Evolutionary conservation across 2,888 invertebrate species (phyloP).

Genomic region (Cephus pygmeus): DNA sequence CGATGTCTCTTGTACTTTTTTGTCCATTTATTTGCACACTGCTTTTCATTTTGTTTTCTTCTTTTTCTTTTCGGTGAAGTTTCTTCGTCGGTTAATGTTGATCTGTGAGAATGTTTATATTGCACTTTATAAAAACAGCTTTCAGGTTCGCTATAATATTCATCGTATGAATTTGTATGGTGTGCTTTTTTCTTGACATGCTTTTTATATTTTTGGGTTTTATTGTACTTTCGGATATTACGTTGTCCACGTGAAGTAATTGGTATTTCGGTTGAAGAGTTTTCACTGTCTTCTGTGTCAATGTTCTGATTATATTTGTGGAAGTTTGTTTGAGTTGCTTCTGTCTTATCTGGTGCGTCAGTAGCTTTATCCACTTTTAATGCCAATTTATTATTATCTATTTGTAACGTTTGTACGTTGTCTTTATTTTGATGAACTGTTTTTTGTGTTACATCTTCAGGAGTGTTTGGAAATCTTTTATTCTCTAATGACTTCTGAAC

Average conservation of each 20-base stretch:
- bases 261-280: neutral
- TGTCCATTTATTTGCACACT: neutral
- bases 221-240: constrained; percentile 1
- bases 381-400: neutral
- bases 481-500: neutral
- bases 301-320: neutral
- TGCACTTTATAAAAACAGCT: neutral
- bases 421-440: neutral
- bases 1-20: neutral
- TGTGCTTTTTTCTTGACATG: constrained; percentile 8
- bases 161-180: neutral
- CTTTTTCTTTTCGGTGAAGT: constrained; percentile 3
- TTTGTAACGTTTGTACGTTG: constrained; percentile 2
- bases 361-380: constrained; percentile 2
- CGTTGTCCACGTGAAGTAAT: neutral
- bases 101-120: neutral
- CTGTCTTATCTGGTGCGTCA: neutral
- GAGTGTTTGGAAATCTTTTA: neutral
- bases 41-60: neutral
- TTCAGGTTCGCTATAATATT: neutral
- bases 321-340: neutral
- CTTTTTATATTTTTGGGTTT: neutral
- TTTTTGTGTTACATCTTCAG: neutral
- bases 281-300: neutral
- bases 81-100: neutral